Evolutionary conservation across 2,888 invertebrate genomes (phyloP), one percentile per base, ranked within the genome.

Genomic region (Meteorus cinctellus): DNA sequence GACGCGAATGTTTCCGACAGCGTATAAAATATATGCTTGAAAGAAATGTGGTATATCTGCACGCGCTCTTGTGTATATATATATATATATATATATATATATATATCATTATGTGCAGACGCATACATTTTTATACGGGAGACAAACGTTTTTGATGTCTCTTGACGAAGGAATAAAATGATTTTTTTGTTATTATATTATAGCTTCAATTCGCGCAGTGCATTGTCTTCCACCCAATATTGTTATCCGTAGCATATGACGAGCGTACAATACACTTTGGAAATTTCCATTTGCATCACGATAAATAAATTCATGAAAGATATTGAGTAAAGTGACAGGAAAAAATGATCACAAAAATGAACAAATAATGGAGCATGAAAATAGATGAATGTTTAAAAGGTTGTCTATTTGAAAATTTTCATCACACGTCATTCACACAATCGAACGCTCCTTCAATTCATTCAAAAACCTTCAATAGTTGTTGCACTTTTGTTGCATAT

Each of bases 1-100:
- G 36, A 69, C 69, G 34, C 69, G 59, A 51, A 69, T 69, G 41
- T 69, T 69, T 55, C 69, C 59, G 69, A 69, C 68, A 68, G 34
- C 34, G n/a, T 31, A 16, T 62, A 55, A 69, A 69, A 59, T 55
- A 34, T 69, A 62, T 2, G 31, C 12, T 31, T 34, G 31, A 19
- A 69, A 69, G 55, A 55, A 19, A 55, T 19, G 59, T 55, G 55
- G 59, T 59, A 24, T 55, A 69, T 36, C 27, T 31, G 29, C 19
- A 45, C 68, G 68, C n/a, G 12, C 41, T 41, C 24, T 16, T 27
- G 24, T 51, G 1, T 24, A 19, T 19, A 19, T 55, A 55, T 19
- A 2, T 19, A 55, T 55, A 8, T 55, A 19, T 55, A n/a, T n/a
- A 24, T 24, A 19, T 19, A 19, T 55, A 55, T 19, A 2, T 19